A percentile compares a stretch with the other conserved stretches of the same genome.
Conservation (phyloP, 2,797 vertebrate genomes). For the Gorsachius magnificus region DNA sequence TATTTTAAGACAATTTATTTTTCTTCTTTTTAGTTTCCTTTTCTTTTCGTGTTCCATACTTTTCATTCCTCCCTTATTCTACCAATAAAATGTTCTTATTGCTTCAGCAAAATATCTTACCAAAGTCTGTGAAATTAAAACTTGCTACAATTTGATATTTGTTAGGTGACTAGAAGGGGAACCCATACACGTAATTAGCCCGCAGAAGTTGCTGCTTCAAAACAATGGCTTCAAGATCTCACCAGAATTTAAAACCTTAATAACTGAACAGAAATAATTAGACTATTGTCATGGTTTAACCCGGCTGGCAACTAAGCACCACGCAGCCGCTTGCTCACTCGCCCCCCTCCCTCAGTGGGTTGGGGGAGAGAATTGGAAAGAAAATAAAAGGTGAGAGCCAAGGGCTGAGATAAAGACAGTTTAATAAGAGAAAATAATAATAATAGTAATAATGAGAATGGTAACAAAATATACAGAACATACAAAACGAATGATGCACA, state of each 20-base stretch:
- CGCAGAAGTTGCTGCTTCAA: neutral
- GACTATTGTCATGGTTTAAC: no score
- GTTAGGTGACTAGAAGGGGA: neutral
- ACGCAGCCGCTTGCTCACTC: no score
- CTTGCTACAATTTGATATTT: neutral
- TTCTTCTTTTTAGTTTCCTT: neutral
- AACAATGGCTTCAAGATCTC: neutral
- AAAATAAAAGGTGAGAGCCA: no score
- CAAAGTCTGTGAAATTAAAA: neutral
- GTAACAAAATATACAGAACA: no score
- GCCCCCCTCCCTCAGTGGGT: no score
- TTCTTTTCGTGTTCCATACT: neutral
- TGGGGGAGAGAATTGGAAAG: no score
- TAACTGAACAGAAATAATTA: neutral
- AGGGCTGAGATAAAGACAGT: no score
- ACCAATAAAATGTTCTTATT: neutral
- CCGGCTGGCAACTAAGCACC: no score
- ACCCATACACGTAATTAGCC: neutral
- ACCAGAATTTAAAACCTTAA: neutral
- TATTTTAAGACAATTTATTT: neutral
- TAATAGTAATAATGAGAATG: no score
- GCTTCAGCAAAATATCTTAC: neutral
- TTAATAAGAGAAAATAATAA: no score
- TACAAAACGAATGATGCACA: no score
- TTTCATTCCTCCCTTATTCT: neutral